Evolutionary conservation across 2,797 vertebrate species (phyloP), one percentile per base, ranked within the genome.

Genomic region (Gymnothorax javanicus): DNA sequence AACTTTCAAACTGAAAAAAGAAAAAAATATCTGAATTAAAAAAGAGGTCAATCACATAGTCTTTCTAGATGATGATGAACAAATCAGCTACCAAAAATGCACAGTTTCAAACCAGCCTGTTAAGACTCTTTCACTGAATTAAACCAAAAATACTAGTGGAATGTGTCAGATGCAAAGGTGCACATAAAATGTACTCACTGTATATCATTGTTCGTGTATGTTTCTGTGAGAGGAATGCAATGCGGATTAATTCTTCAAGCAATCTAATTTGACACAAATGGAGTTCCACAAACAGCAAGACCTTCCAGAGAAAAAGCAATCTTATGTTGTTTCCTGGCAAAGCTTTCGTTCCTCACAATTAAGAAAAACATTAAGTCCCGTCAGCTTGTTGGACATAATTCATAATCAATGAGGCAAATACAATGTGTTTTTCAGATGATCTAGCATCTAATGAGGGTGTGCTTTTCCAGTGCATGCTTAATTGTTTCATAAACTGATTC

Each of bases 1-100:
- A 92, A 96, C 92, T 94, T 98, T 99, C 92, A 97, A 96, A 92
- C 98, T 99, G 91, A 84, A 17, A 84, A 86, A 62, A 64, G 43
- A 7, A 8, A 67, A 86, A 7, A 23, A 15, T 15, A 64, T 7
- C 62, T 27, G 69, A 54, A 82, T 27, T 50, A n/a, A 23, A 62
- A 83, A 67, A 84, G 3, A 20, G 13, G 8, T 64, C 59, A 52
- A 0, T 52, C 15, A 67, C 17, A 23, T 50, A 9, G 84, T 90
- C 27, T 58, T 27, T 83, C 15, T 25, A 25, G 25, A 8, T 60
- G 15, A 15, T 25, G 9, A 33, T 15, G 1, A 33, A 33, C 6
- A 33, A 15, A 59, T 62, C 7, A 7, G 43, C 25, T 4, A 62
- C n/a, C 82, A 58, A 59, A 59, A 60, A 0, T n/a, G 33, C 8